Conservation (phyloP, 2,888 invertebrate genomes). For the Lumbricus terrestris region DNA sequence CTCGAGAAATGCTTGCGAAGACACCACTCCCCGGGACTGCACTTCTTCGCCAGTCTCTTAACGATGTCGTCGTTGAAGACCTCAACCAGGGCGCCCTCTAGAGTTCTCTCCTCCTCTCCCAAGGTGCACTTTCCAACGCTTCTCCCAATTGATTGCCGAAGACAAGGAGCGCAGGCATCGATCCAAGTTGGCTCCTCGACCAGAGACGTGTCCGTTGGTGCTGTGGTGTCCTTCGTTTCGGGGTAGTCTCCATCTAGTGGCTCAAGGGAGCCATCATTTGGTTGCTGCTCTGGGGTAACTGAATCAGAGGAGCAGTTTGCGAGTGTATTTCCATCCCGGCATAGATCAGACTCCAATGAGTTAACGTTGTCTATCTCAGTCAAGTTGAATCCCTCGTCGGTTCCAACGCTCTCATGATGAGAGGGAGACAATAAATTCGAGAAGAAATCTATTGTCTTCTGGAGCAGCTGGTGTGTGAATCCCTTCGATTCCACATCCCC, state of each 20-base stretch:
- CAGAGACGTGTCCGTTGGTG: neutral
- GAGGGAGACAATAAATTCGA: neutral
- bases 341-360: neutral
- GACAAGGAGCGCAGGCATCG: neutral
- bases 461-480: neutral
- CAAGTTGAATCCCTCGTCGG: neutral
- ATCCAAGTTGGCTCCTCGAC: neutral
- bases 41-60: constrained; percentile 7
- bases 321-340: neutral
- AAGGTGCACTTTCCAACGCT: neutral
- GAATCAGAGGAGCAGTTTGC: neutral
- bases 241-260: neutral
- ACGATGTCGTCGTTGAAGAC: constrained; percentile 3
- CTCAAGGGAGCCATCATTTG: neutral
- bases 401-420: too few relatives aligned
- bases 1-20: neutral
- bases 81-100: neutral
- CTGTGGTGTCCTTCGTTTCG: neutral
- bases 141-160: neutral
- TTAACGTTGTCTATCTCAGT: neutral
- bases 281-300: neutral
- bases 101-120: neutral
- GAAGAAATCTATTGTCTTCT: neutral
- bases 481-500: neutral
- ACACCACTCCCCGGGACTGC: neutral